A percentile compares a stretch with the other conserved stretches of the same genome.
Conservation (phyloP, 2,888 invertebrate species). For the Volucella zonaria region DNA sequence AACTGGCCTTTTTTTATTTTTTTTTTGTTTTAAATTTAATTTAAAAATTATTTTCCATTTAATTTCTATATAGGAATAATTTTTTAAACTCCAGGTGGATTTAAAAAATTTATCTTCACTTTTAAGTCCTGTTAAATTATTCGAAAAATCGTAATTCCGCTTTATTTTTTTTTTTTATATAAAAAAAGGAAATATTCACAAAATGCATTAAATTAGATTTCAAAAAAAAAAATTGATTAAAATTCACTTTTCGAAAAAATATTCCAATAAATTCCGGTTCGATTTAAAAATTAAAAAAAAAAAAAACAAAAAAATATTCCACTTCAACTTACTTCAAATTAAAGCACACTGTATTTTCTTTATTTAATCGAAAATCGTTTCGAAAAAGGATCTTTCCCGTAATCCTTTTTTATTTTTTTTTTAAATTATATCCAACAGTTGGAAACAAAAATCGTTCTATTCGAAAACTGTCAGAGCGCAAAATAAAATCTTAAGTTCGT, state of each 20-base stretch:
- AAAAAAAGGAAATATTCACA: neutral
- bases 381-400: slow-evolving; percentile 49
- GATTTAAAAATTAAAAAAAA: neutral
- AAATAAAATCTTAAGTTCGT: slow-evolving; percentile 62
- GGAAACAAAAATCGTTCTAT: slow-evolving; percentile 14
- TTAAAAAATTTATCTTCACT: neutral
- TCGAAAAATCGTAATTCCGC: too few species aligned
- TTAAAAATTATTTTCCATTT: neutral
- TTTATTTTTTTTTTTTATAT: neutral
- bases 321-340: slow-evolving; percentile 54
- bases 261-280: neutral
- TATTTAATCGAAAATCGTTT: slow-evolving; percentile 51
- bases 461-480: slow-evolving; percentile 58
- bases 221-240: neutral
- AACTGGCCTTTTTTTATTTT: slow-evolving; percentile 9
- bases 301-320: slow-evolving; percentile 7
- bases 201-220: neutral
- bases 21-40: neutral
- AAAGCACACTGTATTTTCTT: slow-evolving; percentile 28
- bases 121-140: neutral
- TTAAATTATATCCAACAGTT: slow-evolving; percentile 24
- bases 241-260: neutral
- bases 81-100: neutral
- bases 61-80: neutral
- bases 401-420: slow-evolving; percentile 29